phyloP scores from a whole-genome alignment of 2,888 invertebrate species.

The Merodon equestris region DNA sequence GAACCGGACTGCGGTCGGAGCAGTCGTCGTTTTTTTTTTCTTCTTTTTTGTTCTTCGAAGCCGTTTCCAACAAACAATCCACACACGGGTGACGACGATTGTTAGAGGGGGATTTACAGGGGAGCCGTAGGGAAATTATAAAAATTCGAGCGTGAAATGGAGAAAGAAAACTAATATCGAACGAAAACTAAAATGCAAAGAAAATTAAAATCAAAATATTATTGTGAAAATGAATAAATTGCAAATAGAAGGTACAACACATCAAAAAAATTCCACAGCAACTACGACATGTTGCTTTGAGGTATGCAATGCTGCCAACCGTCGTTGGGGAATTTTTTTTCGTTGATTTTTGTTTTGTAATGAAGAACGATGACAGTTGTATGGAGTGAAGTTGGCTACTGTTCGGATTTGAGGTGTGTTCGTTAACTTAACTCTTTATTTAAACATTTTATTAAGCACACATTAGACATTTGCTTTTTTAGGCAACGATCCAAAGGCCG shows the following conservation, averaged over 20 bases:
- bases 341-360: constrained; percentile 20
- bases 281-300: constrained; percentile 68
- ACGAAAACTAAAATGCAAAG: constrained; percentile 27
- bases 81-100: constrained; percentile 21
- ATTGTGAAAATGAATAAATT: constrained; percentile 61
- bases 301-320: constrained; percentile 59
- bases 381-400: constrained; percentile 32
- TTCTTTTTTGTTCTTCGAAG: constrained; percentile 12
- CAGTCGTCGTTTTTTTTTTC: constrained; percentile 29
- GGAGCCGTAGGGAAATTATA: neutral
- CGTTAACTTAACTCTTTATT: constrained; percentile 11
- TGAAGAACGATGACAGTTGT: constrained; percentile 41
- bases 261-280: constrained; percentile 67
- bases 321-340: constrained; percentile 29
- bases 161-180: too few species aligned
- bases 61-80: constrained; percentile 33
- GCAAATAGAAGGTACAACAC: constrained; percentile 65
- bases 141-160: too few species aligned
- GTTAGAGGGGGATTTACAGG: neutral
- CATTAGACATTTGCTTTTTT: constrained; percentile 82
- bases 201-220: constrained; percentile 48
- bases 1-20: constrained; percentile 65
- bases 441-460: neutral
- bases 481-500: constrained; percentile 93
- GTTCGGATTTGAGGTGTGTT: constrained; percentile 59